Evolutionary conservation across 2,888 invertebrate species (phyloP), one percentile per base, ranked within the genome.

Genomic region (Habrosyne pyritoides): DNA sequence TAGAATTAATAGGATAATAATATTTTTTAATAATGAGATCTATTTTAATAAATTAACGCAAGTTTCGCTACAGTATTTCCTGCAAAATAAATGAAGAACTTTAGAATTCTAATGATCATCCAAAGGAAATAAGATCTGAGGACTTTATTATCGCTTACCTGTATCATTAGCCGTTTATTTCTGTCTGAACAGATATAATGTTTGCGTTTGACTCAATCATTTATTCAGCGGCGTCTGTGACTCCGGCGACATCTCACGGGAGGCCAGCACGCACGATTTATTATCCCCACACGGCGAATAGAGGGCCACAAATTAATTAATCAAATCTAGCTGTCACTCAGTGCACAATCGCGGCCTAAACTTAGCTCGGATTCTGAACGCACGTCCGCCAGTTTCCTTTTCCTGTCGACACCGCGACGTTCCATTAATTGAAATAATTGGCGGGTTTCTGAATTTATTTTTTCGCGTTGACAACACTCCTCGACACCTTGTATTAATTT

Each of bases 361-460:
- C 71, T 83, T 87, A 86, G 86, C 81, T 69, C 65, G 63, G 66
- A 75, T 70, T 69, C 67, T 66, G 66, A 42, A 42, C 63, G 60
- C 71, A 66, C 68, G 73, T 71, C 71, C 77, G 71, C 64, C 73
- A 73, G 85, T 78, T 91, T 91, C 90, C 90, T 86, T 86, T 91
- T 91, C 91, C 91, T 89, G 90, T 87, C 87, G 77, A 77, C 86
- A 72, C 78, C 72, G 78, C 75, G 83, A 84, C 87, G 86, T 87
- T 84, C 71, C 87, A 89, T 91, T 90, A 89, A 91, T 89, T 89
- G 90, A 87, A 84, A 87, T 91, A 91, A 91, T 91, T 91, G 90
- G 89, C 89, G 86, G 80, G 75, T 75, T 76, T 78, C 69, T 70
- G 64, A 73, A 79, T 83, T 83, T 84, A 78, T 84, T 87, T 84